A percentile compares a stretch with the other conserved stretches of the same genome.
Evolutionary conservation across 2,888 invertebrate genomes (phyloP).

Genomic region (Limnephilus rhombicus): DNA sequence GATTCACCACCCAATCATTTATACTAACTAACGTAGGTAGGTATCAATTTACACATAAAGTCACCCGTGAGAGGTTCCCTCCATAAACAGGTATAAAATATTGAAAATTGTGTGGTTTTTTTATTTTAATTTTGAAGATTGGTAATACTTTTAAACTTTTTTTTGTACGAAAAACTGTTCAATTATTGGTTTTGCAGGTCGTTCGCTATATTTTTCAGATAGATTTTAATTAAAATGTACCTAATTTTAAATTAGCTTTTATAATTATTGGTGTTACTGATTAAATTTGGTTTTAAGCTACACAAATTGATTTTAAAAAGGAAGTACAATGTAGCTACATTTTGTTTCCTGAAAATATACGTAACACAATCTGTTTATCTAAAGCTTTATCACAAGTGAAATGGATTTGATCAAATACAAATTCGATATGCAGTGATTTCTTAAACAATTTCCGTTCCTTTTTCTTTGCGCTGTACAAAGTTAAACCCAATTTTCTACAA

Average conservation of each 20-base stretch:
- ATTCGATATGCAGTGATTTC: conserved; percentile 63
- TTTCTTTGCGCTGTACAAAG: conserved; percentile 59
- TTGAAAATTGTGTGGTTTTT: no score
- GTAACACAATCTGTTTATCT: neutral
- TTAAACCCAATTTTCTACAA: conserved; percentile 66
- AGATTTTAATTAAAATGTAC: no score
- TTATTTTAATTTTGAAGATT: no score
- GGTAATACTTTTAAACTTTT: no score
- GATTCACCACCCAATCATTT: neutral
- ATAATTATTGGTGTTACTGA: neutral
- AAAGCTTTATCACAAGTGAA: conserved; percentile 27
- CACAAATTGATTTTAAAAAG: neutral
- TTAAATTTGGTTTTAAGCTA: neutral
- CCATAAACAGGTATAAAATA: no score
- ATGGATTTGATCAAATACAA: conserved; percentile 55
- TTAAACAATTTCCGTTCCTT: conserved; percentile 60
- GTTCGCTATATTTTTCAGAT: no score
- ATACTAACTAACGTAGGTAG: neutral
- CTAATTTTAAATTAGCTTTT: no score
- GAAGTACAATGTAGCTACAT: neutral
- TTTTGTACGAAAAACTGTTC: no score
- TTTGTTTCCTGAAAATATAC: neutral
- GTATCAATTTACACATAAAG: no score
- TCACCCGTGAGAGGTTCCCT: no score
- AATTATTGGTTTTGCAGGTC: no score